phyloP scores from a whole-genome alignment of 2,888 invertebrate species.

The Volucella inflata region DNA sequence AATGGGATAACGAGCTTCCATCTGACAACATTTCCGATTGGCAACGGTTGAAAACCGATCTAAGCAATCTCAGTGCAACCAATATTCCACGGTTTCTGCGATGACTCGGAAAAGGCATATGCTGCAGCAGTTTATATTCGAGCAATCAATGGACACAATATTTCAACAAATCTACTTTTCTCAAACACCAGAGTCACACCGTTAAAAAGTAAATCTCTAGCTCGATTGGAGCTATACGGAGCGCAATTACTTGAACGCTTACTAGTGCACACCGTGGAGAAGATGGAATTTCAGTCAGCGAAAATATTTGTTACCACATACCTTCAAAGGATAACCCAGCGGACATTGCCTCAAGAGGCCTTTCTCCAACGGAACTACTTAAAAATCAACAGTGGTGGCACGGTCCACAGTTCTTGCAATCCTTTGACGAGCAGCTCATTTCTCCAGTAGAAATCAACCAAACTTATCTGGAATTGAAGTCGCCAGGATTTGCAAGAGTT shows the following conservation, averaged over 20 bases:
- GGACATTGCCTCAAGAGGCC: slow-evolving; percentile 10
- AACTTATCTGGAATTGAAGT: too few relatives aligned
- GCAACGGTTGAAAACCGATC: neutral
- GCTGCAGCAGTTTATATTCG: slow-evolving; percentile 16
- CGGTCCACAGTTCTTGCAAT: too few relatives aligned
- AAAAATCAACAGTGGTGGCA: neutral
- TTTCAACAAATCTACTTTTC: neutral
- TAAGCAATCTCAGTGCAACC: neutral
- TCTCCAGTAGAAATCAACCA: too few relatives aligned
- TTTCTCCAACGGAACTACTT: neutral
- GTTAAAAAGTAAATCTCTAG: slow-evolving; percentile 19
- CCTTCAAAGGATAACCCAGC: slow-evolving; percentile 16
- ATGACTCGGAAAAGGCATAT: too few relatives aligned
- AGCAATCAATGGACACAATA: neutral
- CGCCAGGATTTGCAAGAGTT: too few relatives aligned
- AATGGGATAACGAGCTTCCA: slow-evolving; percentile 8
- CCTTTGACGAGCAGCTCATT: too few relatives aligned
- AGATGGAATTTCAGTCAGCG: neutral
- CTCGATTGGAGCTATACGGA: slow-evolving; percentile 17
- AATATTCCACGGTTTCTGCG: slow-evolving; percentile 12
- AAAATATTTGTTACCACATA: slow-evolving; percentile 1
- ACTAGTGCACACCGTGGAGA: neutral
- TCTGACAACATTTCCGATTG: neutral
- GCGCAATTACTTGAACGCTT: neutral
- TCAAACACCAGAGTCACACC: slow-evolving; percentile 11